A percentile compares a stretch with the other conserved stretches of the same genome.
phyloP scores from a whole-genome alignment of 2,797 vertebrate species.

The Hippopotamyrus pictus region DNA sequence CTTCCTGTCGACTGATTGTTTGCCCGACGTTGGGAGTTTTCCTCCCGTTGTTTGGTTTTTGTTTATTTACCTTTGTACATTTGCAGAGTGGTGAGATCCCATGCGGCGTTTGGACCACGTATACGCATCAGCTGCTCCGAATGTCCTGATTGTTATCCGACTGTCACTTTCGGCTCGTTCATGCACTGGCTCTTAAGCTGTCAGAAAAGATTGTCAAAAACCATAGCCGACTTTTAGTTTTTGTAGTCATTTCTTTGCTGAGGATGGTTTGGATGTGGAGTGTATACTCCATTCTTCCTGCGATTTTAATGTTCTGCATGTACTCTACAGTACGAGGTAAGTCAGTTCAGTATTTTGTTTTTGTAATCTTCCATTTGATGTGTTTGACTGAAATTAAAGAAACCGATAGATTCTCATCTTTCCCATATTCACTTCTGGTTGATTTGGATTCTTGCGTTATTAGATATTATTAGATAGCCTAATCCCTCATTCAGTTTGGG shows the following conservation, averaged over 20 bases:
- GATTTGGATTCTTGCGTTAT: not conserved
- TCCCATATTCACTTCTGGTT: not conserved
- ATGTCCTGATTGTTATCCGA: not conserved
- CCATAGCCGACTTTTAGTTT: not conserved
- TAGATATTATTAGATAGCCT: not conserved
- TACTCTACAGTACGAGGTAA: conserved; percentile 39
- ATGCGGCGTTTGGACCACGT: not conserved
- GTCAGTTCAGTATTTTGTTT: conserved; percentile 30
- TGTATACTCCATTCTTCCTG: conserved; percentile 28
- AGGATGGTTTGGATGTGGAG: conserved; percentile 41
- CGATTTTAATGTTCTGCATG: conserved; percentile 30
- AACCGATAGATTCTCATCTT: not conserved
- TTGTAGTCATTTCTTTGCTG: not conserved
- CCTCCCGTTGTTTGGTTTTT: not conserved
- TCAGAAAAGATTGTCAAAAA: not conserved
- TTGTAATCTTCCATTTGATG: not conserved
- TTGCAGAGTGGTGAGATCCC: not conserved
- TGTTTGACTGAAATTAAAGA: not conserved
- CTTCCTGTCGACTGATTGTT: not conserved
- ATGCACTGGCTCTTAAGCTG: not conserved
- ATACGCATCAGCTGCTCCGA: not conserved
- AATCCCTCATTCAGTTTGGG: not conserved
- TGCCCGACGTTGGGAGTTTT: not conserved
- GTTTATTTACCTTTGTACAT: not conserved
- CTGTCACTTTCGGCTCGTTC: not conserved